Conservation (phyloP, 2,113 vertebrate genomes). For the Chaetodon trifascialis region DNA sequence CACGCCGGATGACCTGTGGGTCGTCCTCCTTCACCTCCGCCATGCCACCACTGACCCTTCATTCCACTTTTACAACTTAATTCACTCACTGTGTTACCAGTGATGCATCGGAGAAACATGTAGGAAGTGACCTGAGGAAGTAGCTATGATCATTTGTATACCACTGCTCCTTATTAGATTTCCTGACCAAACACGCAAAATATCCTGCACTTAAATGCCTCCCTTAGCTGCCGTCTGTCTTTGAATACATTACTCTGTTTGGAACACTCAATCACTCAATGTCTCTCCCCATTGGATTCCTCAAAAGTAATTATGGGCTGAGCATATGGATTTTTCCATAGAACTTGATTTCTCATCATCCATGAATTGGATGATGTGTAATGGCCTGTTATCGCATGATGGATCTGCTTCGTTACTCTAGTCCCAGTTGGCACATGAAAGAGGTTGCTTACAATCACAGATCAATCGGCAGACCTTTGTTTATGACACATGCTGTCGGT, state of each 20-base stretch:
- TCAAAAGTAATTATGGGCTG: constrained; percentile 76
- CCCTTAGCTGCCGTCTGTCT: constrained; percentile 21
- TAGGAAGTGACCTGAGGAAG: constrained; percentile 59
- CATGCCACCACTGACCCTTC: constrained; percentile 57
- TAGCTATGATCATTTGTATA: constrained; percentile 16
- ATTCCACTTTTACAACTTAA: constrained; percentile 71
- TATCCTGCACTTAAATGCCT: constrained; percentile 39
- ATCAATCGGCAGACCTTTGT: constrained; percentile 70
- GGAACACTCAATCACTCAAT: constrained; percentile 64
- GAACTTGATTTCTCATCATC: constrained; percentile 75
- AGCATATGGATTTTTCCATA: constrained; percentile 78
- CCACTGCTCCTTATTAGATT: constrained; percentile 53
- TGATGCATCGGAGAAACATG: constrained; percentile 53
- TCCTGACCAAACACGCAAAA: constrained; percentile 30
- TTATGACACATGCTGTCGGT: constrained; percentile 36
- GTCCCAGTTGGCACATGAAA: constrained; percentile 70
- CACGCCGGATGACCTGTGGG: constrained; percentile 47
- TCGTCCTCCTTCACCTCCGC: constrained; percentile 59
- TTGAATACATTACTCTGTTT: constrained; percentile 41
- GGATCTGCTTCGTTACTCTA: constrained; percentile 70
- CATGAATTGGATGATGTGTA: constrained; percentile 71
- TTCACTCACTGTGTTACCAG: constrained; percentile 59
- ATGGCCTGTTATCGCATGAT: constrained; percentile 75
- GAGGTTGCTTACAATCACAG: constrained; percentile 74
- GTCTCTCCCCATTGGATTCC: constrained; percentile 53